These are phyloP conservation scores for Brienomyrus brachyistius DNA, from an alignment of 2,113 vertebrate genomes.

Conservation along the genomic window DNA sequence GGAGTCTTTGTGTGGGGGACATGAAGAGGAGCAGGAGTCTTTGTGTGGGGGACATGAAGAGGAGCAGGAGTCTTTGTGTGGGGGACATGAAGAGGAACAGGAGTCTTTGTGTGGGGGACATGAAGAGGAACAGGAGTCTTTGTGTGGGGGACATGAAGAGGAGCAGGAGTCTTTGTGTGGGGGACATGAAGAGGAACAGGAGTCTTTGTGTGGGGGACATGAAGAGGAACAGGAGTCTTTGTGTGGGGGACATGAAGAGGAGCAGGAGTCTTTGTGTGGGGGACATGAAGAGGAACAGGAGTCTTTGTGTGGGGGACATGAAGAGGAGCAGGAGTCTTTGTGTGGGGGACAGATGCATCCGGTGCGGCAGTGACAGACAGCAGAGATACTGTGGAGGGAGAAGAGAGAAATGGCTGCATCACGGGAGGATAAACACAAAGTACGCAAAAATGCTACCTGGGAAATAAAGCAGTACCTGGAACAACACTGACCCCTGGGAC, in stretches of 20 bases:
- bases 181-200: not conserved
- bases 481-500: not conserved
- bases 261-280: not conserved
- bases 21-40: too few species aligned
- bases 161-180: too few species aligned
- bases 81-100: too few species aligned
- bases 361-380: not conserved
- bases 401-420: not conserved
- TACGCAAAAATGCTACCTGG: not conserved
- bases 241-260: not conserved
- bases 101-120: too few species aligned
- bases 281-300: too few species aligned
- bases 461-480: not conserved
- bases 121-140: not conserved
- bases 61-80: too few species aligned
- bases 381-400: not conserved
- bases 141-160: not conserved
- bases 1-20: too few species aligned
- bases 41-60: too few species aligned
- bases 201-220: not conserved
- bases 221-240: too few species aligned
- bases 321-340: not conserved
- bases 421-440: not conserved
- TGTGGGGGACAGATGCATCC: not conserved
- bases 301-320: too few species aligned